A percentile compares a stretch with the other conserved stretches of the same genome.
phyloP scores from a whole-genome alignment of 2,888 invertebrate genomes.

The Oscheius sp. region DNA sequence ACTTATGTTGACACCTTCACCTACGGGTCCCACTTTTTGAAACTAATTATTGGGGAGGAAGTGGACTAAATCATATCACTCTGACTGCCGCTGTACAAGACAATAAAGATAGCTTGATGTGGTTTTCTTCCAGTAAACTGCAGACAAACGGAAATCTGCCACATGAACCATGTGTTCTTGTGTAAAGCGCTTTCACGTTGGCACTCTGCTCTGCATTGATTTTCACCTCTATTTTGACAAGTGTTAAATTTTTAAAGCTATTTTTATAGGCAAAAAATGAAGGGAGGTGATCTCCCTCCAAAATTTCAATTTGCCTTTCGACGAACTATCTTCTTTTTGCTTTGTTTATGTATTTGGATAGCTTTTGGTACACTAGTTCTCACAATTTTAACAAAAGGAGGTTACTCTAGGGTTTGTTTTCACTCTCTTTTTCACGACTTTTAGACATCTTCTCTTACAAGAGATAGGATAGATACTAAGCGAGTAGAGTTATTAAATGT shows the following conservation, averaged over 20 bases:
- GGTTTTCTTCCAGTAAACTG: slow-evolving; percentile 16
- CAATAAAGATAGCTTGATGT: background rate
- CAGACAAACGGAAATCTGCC: slow-evolving; percentile 20
- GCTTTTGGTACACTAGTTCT: slow-evolving; percentile 57
- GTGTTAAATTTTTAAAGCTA: too few relatives aligned
- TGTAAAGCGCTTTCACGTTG: slow-evolving; percentile 31
- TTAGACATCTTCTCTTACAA: background rate
- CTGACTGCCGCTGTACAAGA: background rate
- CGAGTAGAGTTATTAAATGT: slow-evolving; percentile 64
- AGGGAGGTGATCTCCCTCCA: slow-evolving; percentile 50
- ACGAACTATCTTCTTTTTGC: slow-evolving; percentile 58
- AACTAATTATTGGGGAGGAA: background rate
- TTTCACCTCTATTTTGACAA: slow-evolving; percentile 1
- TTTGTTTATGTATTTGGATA: slow-evolving; percentile 55
- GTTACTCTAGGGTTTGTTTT: slow-evolving; percentile 7
- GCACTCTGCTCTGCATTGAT: slow-evolving; percentile 23
- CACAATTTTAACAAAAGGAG: slow-evolving; percentile 33
- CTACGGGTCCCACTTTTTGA: background rate
- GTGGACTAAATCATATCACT: background rate
- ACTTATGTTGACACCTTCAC: background rate
- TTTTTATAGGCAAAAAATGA: too few relatives aligned
- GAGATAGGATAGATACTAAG: slow-evolving; percentile 57
- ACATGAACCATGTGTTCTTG: slow-evolving; percentile 28
- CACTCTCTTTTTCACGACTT: background rate
- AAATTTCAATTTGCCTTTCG: slow-evolving; percentile 63